Evolutionary conservation across 2,888 invertebrate genomes (phyloP), one percentile per base, ranked within the genome.

Genomic region (Lagria hirta): DNA sequence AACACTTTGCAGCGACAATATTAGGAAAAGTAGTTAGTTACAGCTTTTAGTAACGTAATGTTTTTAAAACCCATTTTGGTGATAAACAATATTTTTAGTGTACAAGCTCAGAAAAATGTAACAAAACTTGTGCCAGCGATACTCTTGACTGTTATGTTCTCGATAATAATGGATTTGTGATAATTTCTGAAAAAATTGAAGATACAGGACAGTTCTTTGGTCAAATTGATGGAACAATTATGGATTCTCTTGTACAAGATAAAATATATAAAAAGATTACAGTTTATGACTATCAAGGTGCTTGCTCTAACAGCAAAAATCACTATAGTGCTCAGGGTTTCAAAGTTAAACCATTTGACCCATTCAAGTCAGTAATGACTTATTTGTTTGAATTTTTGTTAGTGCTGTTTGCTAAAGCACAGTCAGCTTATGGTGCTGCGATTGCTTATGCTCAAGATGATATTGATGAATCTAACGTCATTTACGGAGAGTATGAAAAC

Each of bases 161-260:
- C 40, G 96, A 96, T 66, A 93, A 95, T 72, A 94, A 92, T 68
- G 96, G 95, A 7, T 96, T 93, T 69, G 87, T 96, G 34, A 86
- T 96, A 35, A 82, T 93, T 21, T 93, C 93, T 0, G 92, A 94
- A 70, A 86, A 87, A 54, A 78, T 80, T 17, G 82, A 88, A 23
- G 89, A 94, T 61, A 91, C 91, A 1, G 95, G 95, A 1, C 81
- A 86, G 62, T 96, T 96, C 73, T 95, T 95, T 63, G 96, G 95
- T 0, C 91, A 93, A 71, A 87, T 94, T 23, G 94, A 95, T 68
- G 92, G 92, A 11, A 92, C 92, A 7, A 91, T 94, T 48, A 92
- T 94, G 91, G 91, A 93, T 70, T 90, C 91, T 0, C 72, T 93
- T 35, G 92, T 94, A 0, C 90, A 93, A 65, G 91, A 91, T 64